Evolutionary conservation across 2,797 vertebrate species (phyloP).

Genomic region (Potorous gilbertii): DNA sequence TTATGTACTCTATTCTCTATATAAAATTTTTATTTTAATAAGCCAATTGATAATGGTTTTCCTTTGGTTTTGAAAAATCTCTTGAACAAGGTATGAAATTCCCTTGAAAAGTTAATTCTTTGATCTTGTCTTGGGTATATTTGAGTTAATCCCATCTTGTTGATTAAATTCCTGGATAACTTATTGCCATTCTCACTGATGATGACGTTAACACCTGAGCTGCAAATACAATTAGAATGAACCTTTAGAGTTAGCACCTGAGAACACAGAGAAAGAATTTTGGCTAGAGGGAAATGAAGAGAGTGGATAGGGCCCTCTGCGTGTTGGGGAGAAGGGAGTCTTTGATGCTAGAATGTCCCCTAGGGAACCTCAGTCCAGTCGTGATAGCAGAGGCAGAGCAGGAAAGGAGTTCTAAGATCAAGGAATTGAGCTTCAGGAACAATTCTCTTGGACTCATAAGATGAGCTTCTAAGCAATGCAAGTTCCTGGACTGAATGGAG

Average conservation of each 20-base stretch:
- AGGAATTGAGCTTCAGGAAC: not conserved
- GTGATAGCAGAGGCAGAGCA: not conserved
- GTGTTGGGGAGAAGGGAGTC: not conserved
- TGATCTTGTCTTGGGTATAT: not conserved
- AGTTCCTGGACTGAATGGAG: not conserved
- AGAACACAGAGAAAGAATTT: not conserved
- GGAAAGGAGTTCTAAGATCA: not conserved
- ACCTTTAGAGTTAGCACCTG: not conserved
- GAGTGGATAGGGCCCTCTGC: not conserved
- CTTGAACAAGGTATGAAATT: not conserved
- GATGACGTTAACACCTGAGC: not conserved
- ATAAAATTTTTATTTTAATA: not conserved
- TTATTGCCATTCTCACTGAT: not conserved
- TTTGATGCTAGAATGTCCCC: not conserved
- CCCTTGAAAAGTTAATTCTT: not conserved
- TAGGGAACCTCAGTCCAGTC: not conserved
- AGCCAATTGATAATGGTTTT: not conserved
- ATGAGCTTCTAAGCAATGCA: not conserved
- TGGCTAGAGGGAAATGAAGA: not conserved
- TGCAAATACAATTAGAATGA: not conserved
- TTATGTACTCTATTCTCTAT: not conserved
- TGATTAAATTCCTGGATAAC: not conserved
- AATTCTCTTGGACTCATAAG: not conserved
- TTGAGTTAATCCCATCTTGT: not conserved
- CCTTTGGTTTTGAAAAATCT: not conserved